Conservation (phyloP, 2,113 vertebrate species). For the Bothrops jararaca region DNA sequence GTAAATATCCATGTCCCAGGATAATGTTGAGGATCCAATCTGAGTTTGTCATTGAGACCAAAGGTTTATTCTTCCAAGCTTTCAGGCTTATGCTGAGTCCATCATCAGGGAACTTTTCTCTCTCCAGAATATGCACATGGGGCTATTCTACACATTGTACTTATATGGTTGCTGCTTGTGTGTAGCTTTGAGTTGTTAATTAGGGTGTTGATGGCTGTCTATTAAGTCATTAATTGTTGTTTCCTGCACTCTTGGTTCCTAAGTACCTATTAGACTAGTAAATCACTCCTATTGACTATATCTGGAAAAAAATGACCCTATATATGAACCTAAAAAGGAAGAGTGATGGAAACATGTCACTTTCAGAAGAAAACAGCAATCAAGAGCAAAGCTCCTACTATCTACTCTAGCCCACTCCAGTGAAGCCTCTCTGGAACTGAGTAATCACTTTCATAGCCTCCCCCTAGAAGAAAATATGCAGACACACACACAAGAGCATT, state of each 20-base stretch:
- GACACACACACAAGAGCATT: too few species aligned
- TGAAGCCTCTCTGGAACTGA: too few species aligned
- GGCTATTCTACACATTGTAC: background rate
- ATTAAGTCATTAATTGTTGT: background rate
- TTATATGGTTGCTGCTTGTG: background rate
- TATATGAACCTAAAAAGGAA: too few species aligned
- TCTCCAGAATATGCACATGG: background rate
- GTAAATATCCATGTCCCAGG: background rate
- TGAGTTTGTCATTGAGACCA: background rate
- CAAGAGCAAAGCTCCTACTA: too few species aligned
- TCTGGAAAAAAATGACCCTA: too few species aligned
- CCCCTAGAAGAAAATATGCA: too few species aligned
- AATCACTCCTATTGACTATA: background rate
- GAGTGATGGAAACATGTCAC: too few species aligned
- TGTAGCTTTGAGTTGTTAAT: background rate
- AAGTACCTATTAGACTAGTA: background rate
- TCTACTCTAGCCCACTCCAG: too few species aligned
- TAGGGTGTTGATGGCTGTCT: background rate
- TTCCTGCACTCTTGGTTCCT: background rate
- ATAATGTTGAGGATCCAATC: background rate
- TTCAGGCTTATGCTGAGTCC: background rate
- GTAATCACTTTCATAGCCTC: too few species aligned
- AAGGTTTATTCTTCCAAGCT: background rate
- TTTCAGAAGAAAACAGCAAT: too few species aligned
- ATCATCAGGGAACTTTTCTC: background rate